Base-by-base conservation (phyloP, 2,888 invertebrate genomes). In the Mesorhabditis sp. region DNA sequence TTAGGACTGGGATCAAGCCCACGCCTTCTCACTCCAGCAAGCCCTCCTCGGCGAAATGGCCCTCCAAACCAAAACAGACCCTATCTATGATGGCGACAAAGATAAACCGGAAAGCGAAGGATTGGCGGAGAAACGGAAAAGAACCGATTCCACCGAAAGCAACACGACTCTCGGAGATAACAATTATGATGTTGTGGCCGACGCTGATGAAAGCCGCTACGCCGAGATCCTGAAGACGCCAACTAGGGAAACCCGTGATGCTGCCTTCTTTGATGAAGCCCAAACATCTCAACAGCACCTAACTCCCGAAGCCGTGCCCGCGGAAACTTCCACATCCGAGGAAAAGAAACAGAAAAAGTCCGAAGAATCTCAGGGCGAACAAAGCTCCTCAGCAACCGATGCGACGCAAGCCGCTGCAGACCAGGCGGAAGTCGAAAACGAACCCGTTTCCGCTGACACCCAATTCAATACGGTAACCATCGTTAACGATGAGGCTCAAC, bases 141-240 rank as follows among this genome's bases (percentile, higher is more conserved):
- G 28, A 28, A 28, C 28, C 28, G 28, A 28, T 28, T 28, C 58
- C 7, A 50, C 7, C 58, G 58, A 50, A 50, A 50, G 58, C n/a
- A n/a, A 13, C 58, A n/a, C 7, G 1, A 50, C 58, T 13, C 58
- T 50, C n/a, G 58, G n/a, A 50, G 58, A 50, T 50, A 50, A 50
- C 58, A 50, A 50, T 50, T n/a, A 50, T 50, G 58, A 50, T 50
- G 58, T n/a, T 50, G 7, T 50, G 58, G n/a, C 58, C 58, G 58
- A 50, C 10, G n/a, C 58, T 13, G 58, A 50, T n/a, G 58, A 50
- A n/a, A 50, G 58, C n/a, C 58, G 58, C 7, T 50, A 50, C n/a
- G 58, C 58, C 2, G 58, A 50, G n/a, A 10, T 50, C 10, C 58
- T 50, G n/a, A 50, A 50, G 58, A 50, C 58, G 10, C 58, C 58